Conservation (phyloP, 2,113 vertebrate genomes). For the Athene cunicularia region DNA sequence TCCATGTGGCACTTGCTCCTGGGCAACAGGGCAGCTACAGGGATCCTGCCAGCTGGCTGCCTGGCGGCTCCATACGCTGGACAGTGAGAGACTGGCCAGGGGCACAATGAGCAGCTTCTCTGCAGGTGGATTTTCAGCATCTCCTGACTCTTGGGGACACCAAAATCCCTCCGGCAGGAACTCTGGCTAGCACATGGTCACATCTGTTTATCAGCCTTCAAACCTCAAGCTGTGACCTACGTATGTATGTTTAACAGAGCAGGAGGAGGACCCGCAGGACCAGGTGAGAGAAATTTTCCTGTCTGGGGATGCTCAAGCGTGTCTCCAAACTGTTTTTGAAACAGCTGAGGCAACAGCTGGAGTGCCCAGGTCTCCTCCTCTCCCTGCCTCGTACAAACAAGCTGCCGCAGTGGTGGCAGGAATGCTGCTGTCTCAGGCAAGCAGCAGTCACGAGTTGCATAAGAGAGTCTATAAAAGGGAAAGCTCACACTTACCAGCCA, state of each 20-base stretch:
- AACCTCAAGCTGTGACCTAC: background rate
- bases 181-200: fast-evolving
- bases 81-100: fast-evolving
- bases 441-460: background rate
- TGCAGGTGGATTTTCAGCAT: background rate
- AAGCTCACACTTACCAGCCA: conserved; percentile 85
- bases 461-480: conserved; percentile 9
- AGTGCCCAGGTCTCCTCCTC: background rate
- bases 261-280: background rate
- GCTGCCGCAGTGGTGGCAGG: background rate
- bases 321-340: background rate
- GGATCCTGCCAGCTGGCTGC: background rate
- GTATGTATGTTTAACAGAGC: background rate
- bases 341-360: background rate
- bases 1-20: background rate
- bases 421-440: background rate
- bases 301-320: background rate
- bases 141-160: background rate
- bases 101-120: background rate
- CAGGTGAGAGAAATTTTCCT: background rate
- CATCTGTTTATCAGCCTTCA: background rate
- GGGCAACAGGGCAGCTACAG: background rate
- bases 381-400: background rate
- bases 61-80: fast-evolving
- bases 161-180: background rate